Base-by-base conservation (phyloP, 2,888 invertebrate genomes). In the Pinctada fucata region DNA sequence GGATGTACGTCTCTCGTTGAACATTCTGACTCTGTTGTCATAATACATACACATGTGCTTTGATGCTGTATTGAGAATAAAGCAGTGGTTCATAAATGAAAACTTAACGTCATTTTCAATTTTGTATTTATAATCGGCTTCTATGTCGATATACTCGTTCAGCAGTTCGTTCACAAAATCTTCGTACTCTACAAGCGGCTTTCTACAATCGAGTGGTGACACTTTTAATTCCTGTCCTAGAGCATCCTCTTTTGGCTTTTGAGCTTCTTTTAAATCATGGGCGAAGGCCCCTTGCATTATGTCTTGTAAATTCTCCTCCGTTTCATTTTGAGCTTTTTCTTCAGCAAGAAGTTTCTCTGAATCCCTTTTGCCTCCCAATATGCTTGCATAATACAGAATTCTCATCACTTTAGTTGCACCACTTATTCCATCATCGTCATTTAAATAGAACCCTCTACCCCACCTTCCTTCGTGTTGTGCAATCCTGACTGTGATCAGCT, bases 101-200 rank as follows among this genome's bases (percentile, higher is more conserved):
- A 92, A 92, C 81, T 91, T 91, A 66, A 96, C 80, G 82, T 83
- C 89, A 4, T 82, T 84, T 67, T 89, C 89, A 81, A 96, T 96
- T 93, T 96, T 98, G 92, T 96, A 96, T 72, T 97, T 95, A 93
- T 97, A 97, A 93, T 98, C 98, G 90, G 96, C 95, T 92, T 97
- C 97, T 96, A 98, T 97, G 94, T 97, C 97, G 82, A 98, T 95
- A 78, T 95, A 95, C 92, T 98, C 97, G 93, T 97, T 97, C 72
- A 98, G 94, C 0, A 96, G 96, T 92, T 98, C 98, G 92, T 98
- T 98, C 93, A 98, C 97, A 93, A 98, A 98, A 89, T 98, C 97
- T 83, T 96, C 95, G 90, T 96, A 97, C 78, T 96, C 95, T 91
- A 98, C 94, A 88, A 95, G 94, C 63, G 98, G 97, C 90, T 95